Conservation (phyloP, 1,140 invertebrate species). For the Acromyrmex echinatior region DNA sequence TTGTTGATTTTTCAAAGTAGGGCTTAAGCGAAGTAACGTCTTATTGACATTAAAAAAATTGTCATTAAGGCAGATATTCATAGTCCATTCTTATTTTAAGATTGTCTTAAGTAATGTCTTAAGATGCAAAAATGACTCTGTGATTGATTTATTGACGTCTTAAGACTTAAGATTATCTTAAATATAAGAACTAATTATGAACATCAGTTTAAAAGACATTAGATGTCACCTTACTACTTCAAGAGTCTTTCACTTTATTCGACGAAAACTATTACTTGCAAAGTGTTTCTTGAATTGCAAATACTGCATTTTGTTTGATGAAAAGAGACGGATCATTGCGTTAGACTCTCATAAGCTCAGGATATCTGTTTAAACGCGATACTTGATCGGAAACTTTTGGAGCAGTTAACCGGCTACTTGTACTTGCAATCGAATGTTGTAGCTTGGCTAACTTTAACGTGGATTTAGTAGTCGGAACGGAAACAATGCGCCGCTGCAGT, state of each 20-base stretch:
- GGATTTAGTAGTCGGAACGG: neutral
- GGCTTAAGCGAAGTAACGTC: too few species aligned
- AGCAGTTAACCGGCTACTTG: neutral
- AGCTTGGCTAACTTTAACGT: slow-evolving; percentile 11
- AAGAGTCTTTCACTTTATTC: neutral
- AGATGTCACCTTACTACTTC: too few species aligned
- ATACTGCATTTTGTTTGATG: neutral
- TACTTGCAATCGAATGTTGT: slow-evolving; percentile 22
- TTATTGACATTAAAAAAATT: too few species aligned
- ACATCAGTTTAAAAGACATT: too few species aligned
- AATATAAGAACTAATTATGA: too few species aligned
- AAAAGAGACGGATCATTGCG: neutral
- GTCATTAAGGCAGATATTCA: too few species aligned
- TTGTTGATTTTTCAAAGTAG: neutral
- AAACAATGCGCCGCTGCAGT: neutral
- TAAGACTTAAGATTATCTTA: too few species aligned
- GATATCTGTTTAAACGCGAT: slow-evolving; percentile 24
- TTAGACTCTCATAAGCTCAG: slow-evolving; percentile 29
- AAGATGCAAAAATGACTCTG: too few species aligned
- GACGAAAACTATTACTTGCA: neutral
- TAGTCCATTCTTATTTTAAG: too few species aligned
- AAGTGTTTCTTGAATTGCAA: neutral
- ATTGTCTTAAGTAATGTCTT: too few species aligned
- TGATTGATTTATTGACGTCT: too few species aligned
- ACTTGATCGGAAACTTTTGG: slow-evolving; percentile 26